Conservation (phyloP, 2,113 vertebrate genomes). For the Alectura lathami region DNA sequence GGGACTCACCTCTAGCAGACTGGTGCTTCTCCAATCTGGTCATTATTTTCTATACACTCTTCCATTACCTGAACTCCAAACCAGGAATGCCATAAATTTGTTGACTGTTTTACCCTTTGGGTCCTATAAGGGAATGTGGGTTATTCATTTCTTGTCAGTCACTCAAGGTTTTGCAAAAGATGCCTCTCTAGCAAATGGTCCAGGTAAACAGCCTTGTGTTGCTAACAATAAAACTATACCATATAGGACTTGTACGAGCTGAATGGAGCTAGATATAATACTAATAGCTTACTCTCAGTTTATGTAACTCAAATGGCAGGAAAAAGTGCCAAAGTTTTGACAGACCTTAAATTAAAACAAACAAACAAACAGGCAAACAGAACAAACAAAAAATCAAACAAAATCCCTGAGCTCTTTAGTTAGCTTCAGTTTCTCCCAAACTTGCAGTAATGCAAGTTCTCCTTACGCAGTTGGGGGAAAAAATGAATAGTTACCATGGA, state of each 20-base stretch:
- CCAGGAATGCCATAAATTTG: neutral
- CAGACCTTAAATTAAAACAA: slow-evolving; percentile 14
- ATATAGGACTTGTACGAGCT: neutral
- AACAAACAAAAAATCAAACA: neutral
- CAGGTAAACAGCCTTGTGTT: neutral
- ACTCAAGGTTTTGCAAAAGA: neutral
- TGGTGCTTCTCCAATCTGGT: neutral
- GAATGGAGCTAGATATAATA: neutral
- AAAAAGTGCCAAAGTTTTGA: slow-evolving; percentile 22
- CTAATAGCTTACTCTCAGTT: neutral
- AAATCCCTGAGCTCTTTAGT: neutral
- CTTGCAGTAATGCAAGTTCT: neutral
- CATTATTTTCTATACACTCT: neutral
- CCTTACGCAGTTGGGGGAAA: neutral
- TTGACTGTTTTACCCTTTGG: neutral
- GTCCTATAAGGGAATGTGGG: neutral
- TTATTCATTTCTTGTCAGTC: neutral
- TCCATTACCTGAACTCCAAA: neutral
- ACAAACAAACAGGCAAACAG: neutral
- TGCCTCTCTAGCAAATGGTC: neutral
- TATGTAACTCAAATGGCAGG: neutral
- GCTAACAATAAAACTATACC: neutral
- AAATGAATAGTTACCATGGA: slow-evolving; percentile 51
- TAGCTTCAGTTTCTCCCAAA: slow-evolving; percentile 20
- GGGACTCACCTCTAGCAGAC: neutral